Evolutionary conservation across 2,113 vertebrate species (phyloP).

Genomic region (Ictalurus furcatus): DNA sequence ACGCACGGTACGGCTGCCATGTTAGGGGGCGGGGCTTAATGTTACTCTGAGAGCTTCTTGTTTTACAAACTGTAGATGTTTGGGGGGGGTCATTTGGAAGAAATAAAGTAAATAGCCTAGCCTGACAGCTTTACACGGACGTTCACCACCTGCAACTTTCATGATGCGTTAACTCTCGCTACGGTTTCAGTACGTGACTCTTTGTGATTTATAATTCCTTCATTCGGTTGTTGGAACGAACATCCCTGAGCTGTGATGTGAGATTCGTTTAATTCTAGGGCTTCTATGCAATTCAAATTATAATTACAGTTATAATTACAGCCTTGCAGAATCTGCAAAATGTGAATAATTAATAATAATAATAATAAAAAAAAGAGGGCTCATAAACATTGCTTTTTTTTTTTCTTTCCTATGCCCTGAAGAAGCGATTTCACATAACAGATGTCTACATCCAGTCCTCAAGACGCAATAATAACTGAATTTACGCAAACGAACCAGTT

Average conservation of each 20-base stretch:
- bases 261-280: neutral
- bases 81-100: neutral
- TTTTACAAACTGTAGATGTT: neutral
- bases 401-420: no score
- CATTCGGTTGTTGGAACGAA: neutral
- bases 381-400: no score
- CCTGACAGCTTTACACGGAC: neutral
- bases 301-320: neutral
- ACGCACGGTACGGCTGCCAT: neutral
- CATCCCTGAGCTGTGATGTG: neutral
- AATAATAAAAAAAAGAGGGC: no score
- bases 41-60: constrained; percentile 16
- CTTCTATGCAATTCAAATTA: neutral
- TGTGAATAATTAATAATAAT: no score
- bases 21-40: neutral
- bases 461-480: no score
- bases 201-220: neutral
- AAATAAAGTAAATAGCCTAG: neutral
- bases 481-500: no score
- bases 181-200: neutral
- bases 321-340: no score
- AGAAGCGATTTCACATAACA: no score
- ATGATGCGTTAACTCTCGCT: neutral
- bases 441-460: no score
- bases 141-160: neutral